phyloP scores from a whole-genome alignment of 2,888 invertebrate species.

The Lepidochitona cinerea region DNA sequence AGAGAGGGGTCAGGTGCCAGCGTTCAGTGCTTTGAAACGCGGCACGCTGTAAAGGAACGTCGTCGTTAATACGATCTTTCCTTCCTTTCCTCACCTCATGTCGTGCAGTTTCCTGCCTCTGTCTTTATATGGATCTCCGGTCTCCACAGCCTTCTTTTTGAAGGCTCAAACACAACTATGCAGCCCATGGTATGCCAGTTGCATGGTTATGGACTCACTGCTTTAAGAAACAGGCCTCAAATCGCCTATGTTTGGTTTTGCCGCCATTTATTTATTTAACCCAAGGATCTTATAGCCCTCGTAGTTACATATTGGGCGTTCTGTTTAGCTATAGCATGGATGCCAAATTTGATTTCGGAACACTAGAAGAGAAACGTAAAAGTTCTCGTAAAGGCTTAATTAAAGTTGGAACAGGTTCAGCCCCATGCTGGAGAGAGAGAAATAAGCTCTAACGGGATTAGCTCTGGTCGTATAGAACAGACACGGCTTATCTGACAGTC shows the following conservation, averaged over 20 bases:
- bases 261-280: background rate
- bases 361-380: background rate
- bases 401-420: background rate
- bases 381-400: background rate
- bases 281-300: background rate
- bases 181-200: background rate
- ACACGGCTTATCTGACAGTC: no score
- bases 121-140: slow-evolving; percentile 4
- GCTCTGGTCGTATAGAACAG: no score
- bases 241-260: background rate
- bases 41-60: background rate
- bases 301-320: background rate
- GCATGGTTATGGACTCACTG: background rate
- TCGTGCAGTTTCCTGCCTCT: background rate
- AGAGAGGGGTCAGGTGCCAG: background rate
- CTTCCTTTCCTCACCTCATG: background rate
- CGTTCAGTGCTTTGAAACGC: background rate
- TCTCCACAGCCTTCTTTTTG: background rate
- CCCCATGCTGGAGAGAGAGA: background rate
- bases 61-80: background rate
- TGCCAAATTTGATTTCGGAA: slow-evolving; percentile 4
- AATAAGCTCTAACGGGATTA: no score
- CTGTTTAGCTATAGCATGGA: background rate
- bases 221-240: background rate
- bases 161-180: background rate